Percentiles rank a stretch among this genome's conserved stretches.
These are phyloP conservation scores for Tricholauxania praeusta DNA, from an alignment of 2,888 invertebrate genomes.

Conservation along the genomic window DNA sequence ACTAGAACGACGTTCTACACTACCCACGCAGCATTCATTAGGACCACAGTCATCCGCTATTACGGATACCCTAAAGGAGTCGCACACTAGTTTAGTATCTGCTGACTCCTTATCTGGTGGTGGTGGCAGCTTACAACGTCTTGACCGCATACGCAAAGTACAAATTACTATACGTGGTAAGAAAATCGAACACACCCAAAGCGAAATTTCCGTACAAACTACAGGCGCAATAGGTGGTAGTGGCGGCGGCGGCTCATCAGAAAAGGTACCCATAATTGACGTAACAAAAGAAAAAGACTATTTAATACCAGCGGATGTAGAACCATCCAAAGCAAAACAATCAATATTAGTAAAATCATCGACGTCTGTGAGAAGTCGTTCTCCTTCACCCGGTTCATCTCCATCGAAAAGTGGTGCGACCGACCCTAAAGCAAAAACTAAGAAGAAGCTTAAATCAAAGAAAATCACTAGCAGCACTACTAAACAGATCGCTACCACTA, in stretches of 20 bases:
- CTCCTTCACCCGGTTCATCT: conserved; percentile 31
- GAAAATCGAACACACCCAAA: conserved; percentile 58
- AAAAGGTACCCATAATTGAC: not conserved
- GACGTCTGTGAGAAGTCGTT: conserved; percentile 39
- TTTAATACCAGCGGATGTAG: conserved; percentile 9
- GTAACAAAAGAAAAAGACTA: not conserved
- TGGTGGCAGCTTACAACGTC: conserved; percentile 37
- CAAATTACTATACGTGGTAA: conserved; percentile 66
- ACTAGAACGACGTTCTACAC: conserved; percentile 39
- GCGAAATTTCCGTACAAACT: conserved; percentile 42
- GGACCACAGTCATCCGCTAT: conserved; percentile 29
- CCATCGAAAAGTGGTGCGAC: conserved; percentile 31
- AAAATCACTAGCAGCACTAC: conserved; percentile 39
- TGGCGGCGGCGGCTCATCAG: not conserved
- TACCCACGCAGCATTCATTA: conserved; percentile 18
- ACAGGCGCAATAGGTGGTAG: not conserved
- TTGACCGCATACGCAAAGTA: conserved; percentile 54
- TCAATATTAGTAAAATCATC: not conserved
- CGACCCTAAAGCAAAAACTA: conserved; percentile 39
- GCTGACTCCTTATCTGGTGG: conserved; percentile 36
- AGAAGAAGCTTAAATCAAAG: conserved; percentile 49
- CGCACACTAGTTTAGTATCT: conserved; percentile 29
- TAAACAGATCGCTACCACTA: conserved; percentile 27
- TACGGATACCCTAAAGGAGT: conserved; percentile 31
- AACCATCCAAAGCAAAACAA: not conserved